Conservation (phyloP, 1,140 invertebrate species). For the Bombus consobrinus region DNA sequence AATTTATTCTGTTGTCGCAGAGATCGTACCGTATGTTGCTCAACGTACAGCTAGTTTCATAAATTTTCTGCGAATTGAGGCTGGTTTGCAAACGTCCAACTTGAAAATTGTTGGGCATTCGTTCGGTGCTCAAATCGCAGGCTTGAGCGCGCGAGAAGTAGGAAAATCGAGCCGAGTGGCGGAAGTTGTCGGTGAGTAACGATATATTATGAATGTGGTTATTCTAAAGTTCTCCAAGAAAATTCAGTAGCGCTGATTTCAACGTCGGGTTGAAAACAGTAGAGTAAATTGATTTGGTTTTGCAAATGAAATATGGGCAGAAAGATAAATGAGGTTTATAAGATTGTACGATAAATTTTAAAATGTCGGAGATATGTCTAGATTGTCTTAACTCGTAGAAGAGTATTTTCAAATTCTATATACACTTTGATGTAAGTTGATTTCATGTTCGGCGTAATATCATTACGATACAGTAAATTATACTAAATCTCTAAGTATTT, state of each 20-base stretch:
- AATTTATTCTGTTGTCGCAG: slow-evolving; percentile 77
- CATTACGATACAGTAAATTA: too few relatives aligned
- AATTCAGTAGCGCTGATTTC: neutral
- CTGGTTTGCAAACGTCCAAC: slow-evolving; percentile 83
- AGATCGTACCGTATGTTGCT: slow-evolving; percentile 83
- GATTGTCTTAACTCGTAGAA: neutral
- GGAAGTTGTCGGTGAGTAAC: slow-evolving; percentile 51
- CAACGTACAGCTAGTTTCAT: slow-evolving; percentile 82
- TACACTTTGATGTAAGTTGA: too few relatives aligned
- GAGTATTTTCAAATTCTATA: too few relatives aligned
- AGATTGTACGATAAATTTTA: neutral
- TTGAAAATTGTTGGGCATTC: slow-evolving; percentile 87
- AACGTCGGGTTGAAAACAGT: neutral
- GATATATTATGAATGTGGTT: neutral
- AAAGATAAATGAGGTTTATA: too few relatives aligned
- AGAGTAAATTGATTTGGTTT: neutral
- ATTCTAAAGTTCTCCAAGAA: neutral
- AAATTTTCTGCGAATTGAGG: slow-evolving; percentile 78
- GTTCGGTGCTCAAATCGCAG: slow-evolving; percentile 87
- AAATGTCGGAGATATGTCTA: neutral
- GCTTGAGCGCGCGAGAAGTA: slow-evolving; percentile 82
- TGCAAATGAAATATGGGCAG: neutral
- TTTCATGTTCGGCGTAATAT: too few relatives aligned
- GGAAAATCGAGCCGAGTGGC: neutral
- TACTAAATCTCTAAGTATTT: too few relatives aligned